Evolutionary conservation across 2,888 invertebrate species (phyloP), one percentile per base, ranked within the genome.

Genomic region (Ectobius pallidus): DNA sequence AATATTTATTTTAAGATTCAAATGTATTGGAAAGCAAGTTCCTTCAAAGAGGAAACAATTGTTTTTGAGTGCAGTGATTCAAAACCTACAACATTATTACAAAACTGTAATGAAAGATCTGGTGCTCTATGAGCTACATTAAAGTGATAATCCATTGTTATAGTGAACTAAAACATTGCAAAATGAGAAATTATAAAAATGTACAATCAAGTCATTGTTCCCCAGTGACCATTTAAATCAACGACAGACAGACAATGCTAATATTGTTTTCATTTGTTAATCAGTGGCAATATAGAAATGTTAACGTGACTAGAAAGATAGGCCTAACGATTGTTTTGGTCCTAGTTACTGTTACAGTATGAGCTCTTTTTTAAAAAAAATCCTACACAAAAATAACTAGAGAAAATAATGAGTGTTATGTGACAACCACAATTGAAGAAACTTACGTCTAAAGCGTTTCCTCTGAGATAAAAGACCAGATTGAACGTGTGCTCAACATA

Each of bases 191-290:
- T 32, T 71, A 49, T 58, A 67, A n/a, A n/a, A n/a, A n/a, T n/a
- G n/a, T n/a, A 74, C 62, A 71, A 71, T 71, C 74, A 71, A 30
- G 65, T 63, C 69, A 70, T 73, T 74, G 68, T 74, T 74, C 49
- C 63, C 46, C n/a, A n/a, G 49, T 62, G 71, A 70, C 42, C 39
- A 62, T 63, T 27, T 44, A 16, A 65, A 65, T 65, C 65, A 65
- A 65, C 65, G 65, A 65, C 14, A 65, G n/a, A 25, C 22, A 30
- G 27, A 65, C 27, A 14, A 27, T 44, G 39, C 27, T 44, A 16
- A 46, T 32, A 11, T 63, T 63, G 39, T 46, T 65, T 65, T 65
- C 27, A 65, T 65, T 71, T 73, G 61, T 72, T 69, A 55, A 58
- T 70, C 72, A 72, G 70, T 72, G 74, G 71, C 70, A 72, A 70